Base-by-base conservation (phyloP, 2,797 vertebrate genomes). In the Meda fulgida region DNA sequence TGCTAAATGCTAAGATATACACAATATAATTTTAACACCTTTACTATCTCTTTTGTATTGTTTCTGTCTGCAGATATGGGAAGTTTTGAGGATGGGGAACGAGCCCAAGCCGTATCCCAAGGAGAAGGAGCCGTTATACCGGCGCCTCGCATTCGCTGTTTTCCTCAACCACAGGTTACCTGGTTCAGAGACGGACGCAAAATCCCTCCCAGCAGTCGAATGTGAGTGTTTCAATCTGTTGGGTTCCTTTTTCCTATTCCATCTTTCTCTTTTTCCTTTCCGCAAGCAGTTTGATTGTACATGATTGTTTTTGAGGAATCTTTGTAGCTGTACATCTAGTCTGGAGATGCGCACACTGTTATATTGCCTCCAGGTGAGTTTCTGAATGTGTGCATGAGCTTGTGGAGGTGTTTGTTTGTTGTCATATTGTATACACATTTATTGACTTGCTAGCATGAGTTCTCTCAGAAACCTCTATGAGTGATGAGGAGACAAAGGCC, bases 141-240 rank as follows among this genome's bases (percentile, higher is more conserved):
- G 0, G 97, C 98, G 0, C 98, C 98, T 0, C 96, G 88, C 89
- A 99, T 99, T 58, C 94, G 96, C 93, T 99, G 97, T 92, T 99
- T 98, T 89, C 98, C 98, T 4, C 96, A 94, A 81, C 98, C 98
- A 0, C 98, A 99, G 91, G 97, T 99, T 92, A 99, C 97, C 65
- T 99, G 98, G 98, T 99, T 97, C 93, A 93, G 97, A 0, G 98
- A 99, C 0, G 97, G 98, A 0, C 95, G 97, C 53, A 99, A 99
- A 93, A 99, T 99, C 81, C 97, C 98, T 0, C 97, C 98, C 85
- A 98, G 97, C 95, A 97, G 96, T 89, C 97, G 98, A 91, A 97
- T 99, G 98, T 99, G 91, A 97, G 98, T 88, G 3, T 70, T 31
- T 38, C 13, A 21, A 71, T 34, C n/a, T 31, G 23, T 40, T 53